phyloP scores from a whole-genome alignment of 2,888 invertebrate genomes.

The Mycalesis mineus region DNA sequence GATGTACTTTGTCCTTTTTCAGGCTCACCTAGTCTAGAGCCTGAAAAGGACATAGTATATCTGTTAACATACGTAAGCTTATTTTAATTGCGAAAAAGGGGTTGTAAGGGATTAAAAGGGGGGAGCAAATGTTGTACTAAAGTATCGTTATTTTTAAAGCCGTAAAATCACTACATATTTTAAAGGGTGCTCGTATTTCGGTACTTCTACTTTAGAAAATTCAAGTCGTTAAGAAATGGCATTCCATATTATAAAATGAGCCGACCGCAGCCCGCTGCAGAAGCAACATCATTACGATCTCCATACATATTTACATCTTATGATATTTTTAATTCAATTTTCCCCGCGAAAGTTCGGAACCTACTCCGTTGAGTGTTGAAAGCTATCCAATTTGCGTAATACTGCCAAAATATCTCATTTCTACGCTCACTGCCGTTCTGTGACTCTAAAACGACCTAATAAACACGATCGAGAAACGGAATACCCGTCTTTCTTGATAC shows the following conservation, averaged over 20 bases:
- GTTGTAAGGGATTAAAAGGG: too few species aligned
- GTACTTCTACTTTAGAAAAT: constrained; percentile 7
- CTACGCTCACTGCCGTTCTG: constrained; percentile 66
- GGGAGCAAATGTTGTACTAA: too few species aligned
- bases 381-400: constrained; percentile 80
- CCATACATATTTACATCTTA: constrained; percentile 74
- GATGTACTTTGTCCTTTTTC: too few species aligned
- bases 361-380: constrained; percentile 78
- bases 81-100: too few species aligned
- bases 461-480: constrained; percentile 26
- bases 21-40: too few species aligned
- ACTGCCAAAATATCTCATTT: constrained; percentile 79
- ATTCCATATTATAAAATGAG: constrained; percentile 21
- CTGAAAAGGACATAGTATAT: too few species aligned
- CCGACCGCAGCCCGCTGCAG: constrained; percentile 36
- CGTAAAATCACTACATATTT: background rate
- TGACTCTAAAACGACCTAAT: constrained; percentile 42
- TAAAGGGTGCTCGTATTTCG: background rate
- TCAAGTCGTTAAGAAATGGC: constrained; percentile 20
- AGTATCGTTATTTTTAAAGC: too few species aligned
- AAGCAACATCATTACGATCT: constrained; percentile 67
- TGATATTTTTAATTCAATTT: constrained; percentile 79
- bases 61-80: too few species aligned
- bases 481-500: constrained; percentile 30
- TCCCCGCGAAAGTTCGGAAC: constrained; percentile 75